A percentile compares a stretch with the other conserved stretches of the same genome.
Conservation (phyloP, 2,888 invertebrate species). For the Dyspetes luteomarginatus region DNA sequence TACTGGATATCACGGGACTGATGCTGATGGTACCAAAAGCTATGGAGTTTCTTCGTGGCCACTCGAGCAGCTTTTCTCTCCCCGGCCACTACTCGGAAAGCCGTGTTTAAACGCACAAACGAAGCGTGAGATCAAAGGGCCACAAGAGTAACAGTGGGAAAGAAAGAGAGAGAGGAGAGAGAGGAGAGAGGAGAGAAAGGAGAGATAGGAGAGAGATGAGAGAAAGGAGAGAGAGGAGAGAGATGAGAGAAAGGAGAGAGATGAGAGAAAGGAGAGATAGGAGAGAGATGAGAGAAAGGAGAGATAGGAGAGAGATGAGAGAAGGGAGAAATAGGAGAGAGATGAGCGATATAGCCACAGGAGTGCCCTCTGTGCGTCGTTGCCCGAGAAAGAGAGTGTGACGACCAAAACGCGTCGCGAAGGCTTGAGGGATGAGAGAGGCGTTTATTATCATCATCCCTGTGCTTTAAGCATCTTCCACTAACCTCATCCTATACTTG, state of each 20-base stretch:
- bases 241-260: constrained; percentile 12
- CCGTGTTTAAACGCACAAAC: constrained; percentile 82
- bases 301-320: constrained; percentile 50
- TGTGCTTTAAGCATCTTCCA: constrained; percentile 40
- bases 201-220: constrained; percentile 14
- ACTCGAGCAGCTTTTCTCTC: constrained; percentile 75
- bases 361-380: constrained; percentile 6
- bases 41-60: constrained; percentile 73
- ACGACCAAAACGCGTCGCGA: constrained; percentile 43
- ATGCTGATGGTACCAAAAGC: neutral
- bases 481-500: constrained; percentile 44
- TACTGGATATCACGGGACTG: neutral
- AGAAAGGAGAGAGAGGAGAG: constrained; percentile 48
- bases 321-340: constrained; percentile 12
- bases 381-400: constrained; percentile 39
- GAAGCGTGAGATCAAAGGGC: constrained; percentile 77
- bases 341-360: too few species aligned
- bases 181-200: constrained; percentile 38
- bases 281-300: constrained; percentile 2
- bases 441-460: constrained; percentile 79
- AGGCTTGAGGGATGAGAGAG: constrained; percentile 39
- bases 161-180: constrained; percentile 42
- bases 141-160: constrained; percentile 9
- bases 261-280: constrained; percentile 72
- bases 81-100: constrained; percentile 75